These are phyloP conservation scores for Melipona quadrifasciata DNA, from an alignment of 1,140 invertebrate species.

Conservation along the genomic window DNA sequence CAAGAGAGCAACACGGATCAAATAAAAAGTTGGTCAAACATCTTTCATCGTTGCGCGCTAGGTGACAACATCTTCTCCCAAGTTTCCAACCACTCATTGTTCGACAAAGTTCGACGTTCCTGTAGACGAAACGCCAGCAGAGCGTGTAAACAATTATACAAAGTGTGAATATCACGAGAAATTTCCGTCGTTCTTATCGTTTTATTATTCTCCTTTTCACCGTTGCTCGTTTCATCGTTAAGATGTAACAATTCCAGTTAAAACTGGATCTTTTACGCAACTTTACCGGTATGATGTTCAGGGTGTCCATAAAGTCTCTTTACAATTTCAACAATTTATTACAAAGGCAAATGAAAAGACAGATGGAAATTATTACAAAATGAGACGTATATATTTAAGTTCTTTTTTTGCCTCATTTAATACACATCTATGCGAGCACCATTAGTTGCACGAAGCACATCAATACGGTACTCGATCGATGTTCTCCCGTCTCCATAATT, in stretches of 20 bases:
- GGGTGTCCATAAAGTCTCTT: too few species aligned
- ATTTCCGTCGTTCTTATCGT: neutral
- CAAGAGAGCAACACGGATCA: too few species aligned
- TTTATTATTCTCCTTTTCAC: neutral
- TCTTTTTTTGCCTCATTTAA: too few species aligned
- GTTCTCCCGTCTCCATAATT: too few species aligned
- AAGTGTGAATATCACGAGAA: conserved; percentile 37
- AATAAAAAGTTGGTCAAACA: conserved; percentile 13
- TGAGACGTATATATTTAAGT: too few species aligned
- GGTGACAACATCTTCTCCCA: neutral
- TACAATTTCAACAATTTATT: too few species aligned
- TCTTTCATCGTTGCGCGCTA: neutral
- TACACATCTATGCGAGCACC: too few species aligned
- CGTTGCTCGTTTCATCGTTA: neutral
- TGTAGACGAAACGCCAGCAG: conserved; percentile 29
- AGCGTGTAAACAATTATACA: conserved; percentile 48
- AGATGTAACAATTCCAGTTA: neutral
- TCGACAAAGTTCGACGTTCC: conserved; percentile 35
- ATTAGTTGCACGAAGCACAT: too few species aligned
- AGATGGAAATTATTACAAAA: too few species aligned
- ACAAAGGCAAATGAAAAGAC: too few species aligned
- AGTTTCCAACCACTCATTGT: conserved; percentile 15
- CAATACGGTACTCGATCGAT: too few species aligned
- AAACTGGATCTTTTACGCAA: neutral
- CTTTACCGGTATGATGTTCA: neutral